Evolutionary conservation across 2,888 invertebrate species (phyloP), one percentile per base, ranked within the genome.

Genomic region (Dendrolimus houi): DNA sequence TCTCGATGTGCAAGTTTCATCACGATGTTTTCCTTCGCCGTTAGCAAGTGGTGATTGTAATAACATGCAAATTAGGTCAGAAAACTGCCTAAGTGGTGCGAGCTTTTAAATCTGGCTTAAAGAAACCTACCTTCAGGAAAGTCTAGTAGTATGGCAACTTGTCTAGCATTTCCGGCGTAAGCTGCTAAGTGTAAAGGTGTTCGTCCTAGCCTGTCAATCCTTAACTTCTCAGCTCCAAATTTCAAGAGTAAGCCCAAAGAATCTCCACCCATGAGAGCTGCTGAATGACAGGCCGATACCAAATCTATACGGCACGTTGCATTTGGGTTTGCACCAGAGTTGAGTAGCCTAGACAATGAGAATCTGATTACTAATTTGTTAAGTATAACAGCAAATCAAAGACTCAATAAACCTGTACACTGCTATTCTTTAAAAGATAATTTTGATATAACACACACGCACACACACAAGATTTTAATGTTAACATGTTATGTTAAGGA

Each of bases 131-230:
- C 87, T 81, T 87, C 87, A 47, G 88, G 85, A 54, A 88, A 84
- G 17, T 85, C 83, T 64, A 90, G 62, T 7, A 89, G 63, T 29
- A 87, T 77, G 3, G 88, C 87, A 59, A 91, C 77, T 59, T 91
- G 90, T 54, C 81, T 75, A 0, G 79, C 74, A 58, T 90, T 83
- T 0, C 91, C 92, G 10, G 82, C 81, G 73, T 83, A 91, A 0
- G 91, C 88, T 0, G 92, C 92, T 8, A 92, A 68, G 58, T 92
- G 92, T 0, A 92, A 67, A 0, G 92, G 90, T 0, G 89, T 89
- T 29, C 91, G 71, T 0, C 92, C 91, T 6, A 83, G 74, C 10
- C 70, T 71, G 66, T 92, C 92, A 47, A 79, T 77, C 52, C 85
- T 71, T 47, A 81, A 75, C 57, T 82, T 81, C 60, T 87, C 85